Base-by-base conservation (phyloP, 2,888 invertebrate genomes). In the Drosophila dives region DNA sequence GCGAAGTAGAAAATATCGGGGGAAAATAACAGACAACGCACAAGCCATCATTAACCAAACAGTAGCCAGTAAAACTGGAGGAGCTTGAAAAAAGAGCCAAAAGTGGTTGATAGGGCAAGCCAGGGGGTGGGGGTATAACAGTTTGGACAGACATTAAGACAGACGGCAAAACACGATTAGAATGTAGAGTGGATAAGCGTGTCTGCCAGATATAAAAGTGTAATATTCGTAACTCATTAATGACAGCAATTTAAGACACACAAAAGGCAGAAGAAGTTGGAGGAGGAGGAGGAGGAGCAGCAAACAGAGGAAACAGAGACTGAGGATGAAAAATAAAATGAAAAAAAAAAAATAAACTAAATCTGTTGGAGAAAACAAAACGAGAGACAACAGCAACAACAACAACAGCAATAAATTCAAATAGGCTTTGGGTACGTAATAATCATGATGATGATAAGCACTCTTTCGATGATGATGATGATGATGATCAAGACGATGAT, bases 161-260 rank as follows among this genome's bases (percentile, higher is more conserved):
- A 32, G 45, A 62, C 61, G 15, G 55, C 15, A 33, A 76, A 79
- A 90, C 83, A 81, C 90, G 91, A 89, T 89, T 91, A 87, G 85
- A 86, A 89, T 90, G 86, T 88, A 90, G 85, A 86, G 89, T 90
- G 90, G 91, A 89, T 90, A 91, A 90, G 91, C 91, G 91, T 90
- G 90, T 90, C 91, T 89, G 90, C 74, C 80, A 81, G 91, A 86
- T 77, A 91, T 91, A 90, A 90, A 86, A 89, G 89, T 90, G 91
- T 90, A 90, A 91, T 91, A 90, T 90, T 90, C 90, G 89, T 89
- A 91, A 90, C 89, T 91, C 90, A 88, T 89, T 90, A 90, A 90
- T 89, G 89, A 89, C 88, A 91, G 90, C 83, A 89, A 86, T 86
- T 89, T 84, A 74, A 90, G 89, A 77, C 77, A 60, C 64, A 77